Evolutionary conservation across 2,888 invertebrate genomes (phyloP).

Genomic region (Spisula solida): DNA sequence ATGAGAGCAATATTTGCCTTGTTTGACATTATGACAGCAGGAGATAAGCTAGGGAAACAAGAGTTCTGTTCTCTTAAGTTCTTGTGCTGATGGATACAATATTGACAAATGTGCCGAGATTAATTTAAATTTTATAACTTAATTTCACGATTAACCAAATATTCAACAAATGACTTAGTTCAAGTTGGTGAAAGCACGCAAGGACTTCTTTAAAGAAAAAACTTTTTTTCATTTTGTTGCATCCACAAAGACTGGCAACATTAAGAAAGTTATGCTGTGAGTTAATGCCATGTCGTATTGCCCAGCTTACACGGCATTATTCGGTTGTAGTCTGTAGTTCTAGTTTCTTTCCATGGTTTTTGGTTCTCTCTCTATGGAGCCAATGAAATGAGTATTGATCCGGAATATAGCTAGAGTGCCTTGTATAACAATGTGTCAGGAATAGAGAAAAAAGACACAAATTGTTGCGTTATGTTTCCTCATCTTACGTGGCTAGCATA

Average conservation of each 20-base stretch:
- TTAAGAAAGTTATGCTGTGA: background rate
- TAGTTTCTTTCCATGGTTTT: background rate
- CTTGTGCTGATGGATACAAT: no score
- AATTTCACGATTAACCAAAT: no score
- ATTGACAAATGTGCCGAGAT: no score
- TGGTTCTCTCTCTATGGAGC: background rate
- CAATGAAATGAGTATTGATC: slow-evolving; percentile 11
- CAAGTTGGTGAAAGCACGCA: no score
- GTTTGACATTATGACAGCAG: no score
- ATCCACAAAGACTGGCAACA: background rate
- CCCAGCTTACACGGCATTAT: background rate
- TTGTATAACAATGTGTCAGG: slow-evolving; percentile 10
- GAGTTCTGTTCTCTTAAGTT: no score
- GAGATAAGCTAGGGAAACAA: no score
- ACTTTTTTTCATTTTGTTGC: no score
- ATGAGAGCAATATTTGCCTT: no score
- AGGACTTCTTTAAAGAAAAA: no score
- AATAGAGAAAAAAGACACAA: slow-evolving; percentile 11
- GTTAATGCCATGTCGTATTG: background rate
- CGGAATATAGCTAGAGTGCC: background rate
- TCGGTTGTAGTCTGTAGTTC: background rate
- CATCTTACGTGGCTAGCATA: background rate
- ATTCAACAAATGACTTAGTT: no score
- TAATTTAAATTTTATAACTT: no score
- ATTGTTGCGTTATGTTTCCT: background rate